Base-by-base conservation (phyloP, 2,113 vertebrate genomes). In the Ailuropoda melanoleuca region DNA sequence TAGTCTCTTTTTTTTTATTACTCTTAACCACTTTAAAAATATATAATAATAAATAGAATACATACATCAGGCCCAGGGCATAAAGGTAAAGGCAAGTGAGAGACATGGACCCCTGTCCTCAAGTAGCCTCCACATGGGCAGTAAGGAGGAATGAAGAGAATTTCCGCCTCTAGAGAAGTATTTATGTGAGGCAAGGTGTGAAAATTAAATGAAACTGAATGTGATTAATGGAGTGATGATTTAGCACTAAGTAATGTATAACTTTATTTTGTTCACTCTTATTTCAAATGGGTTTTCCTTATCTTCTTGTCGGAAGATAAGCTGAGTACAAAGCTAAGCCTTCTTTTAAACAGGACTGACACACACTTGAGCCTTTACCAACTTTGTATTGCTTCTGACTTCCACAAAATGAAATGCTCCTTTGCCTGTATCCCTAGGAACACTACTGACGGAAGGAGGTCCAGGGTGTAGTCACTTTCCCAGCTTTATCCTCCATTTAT, bases 1-100 rank as follows among this genome's bases (percentile, higher is more conserved):
- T 26, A 86, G 66, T 64, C 37, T 88, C 43, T 90, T 88, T 95
- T 15, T n/a, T 96, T 53, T 46, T 62, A 48, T 87, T 95, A 88
- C 19, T 64, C 81, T 84, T 90, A 66, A 55, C 14, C 43, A 81
- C 37, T 80, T 89, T 31, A 37, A 48, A 77, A 26, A 62, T 26
- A 34, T 80, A 46, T 50, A 55, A 60, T 48, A 43, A 37, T n/a
- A 26, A 56, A 46, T 58, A 66, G 26, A 24, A 43, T 31, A 55
- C 26, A 46, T 55, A 80, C 56, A 39, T 53, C n/a, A 82, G 31
- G 2, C 21, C 19, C 43, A 85, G 19, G 8, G 29, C 8, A 29
- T 60, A 88, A 84, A 14, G 53, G 10, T 60, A 90, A 96, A 96
- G 84, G 43, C 70, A 85, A 77, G 14, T 77, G 37, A 82, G 43